Base-by-base conservation (phyloP, 2,113 vertebrate species). In the Cercopithecus mona region DNA sequence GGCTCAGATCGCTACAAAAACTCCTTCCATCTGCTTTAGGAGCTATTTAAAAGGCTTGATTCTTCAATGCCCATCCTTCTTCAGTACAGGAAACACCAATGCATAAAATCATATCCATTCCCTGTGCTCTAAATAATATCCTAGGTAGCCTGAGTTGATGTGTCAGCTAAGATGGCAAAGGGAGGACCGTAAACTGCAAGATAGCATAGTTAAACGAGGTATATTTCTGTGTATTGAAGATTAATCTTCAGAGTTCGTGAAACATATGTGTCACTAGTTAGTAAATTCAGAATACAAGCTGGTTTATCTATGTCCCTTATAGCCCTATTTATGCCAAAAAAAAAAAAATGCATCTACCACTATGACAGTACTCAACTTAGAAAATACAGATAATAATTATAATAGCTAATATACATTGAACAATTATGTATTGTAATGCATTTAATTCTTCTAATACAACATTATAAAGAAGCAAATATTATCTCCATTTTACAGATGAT, bases 1-100 rank as follows among this genome's bases (percentile, higher is more conserved):
- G 59, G 78, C 59, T 97, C 72, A 93, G 59, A 88, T 88, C 13
- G 0, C 30, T 88, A 50, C 40, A 89, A 70, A 70, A 88, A 23
- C 35, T 80, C 43, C 57, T 96, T 96, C 85, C 35, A 55, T 96
- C 81, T 95, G 59, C 79, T 95, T 94, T 50, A 80, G 27, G 64
- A 86, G 32, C 93, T 96, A 86, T 93, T 97, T 94, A 96, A 97
- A 98, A 66, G 82, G 75, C 72, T 95, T n/a, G 55, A 9, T 75
- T 94, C 88, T 92, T 57, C 92, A 35, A 3, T 73, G 45, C 64
- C 73, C 82, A 75, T 50, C 52, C 50, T 93, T 88, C 72, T 55
- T 96, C 90, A 88, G 35, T 78, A 85, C 68, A 90, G 38, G 93
- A 95, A 96, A 78, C 23, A 20, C n/a, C 23, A 55, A 43, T 66